A percentile compares a stretch with the other conserved stretches of the same genome.
These are phyloP conservation scores for Aulostomus chinensis DNA, from an alignment of 2,797 vertebrate genomes.

Conservation along the genomic window DNA sequence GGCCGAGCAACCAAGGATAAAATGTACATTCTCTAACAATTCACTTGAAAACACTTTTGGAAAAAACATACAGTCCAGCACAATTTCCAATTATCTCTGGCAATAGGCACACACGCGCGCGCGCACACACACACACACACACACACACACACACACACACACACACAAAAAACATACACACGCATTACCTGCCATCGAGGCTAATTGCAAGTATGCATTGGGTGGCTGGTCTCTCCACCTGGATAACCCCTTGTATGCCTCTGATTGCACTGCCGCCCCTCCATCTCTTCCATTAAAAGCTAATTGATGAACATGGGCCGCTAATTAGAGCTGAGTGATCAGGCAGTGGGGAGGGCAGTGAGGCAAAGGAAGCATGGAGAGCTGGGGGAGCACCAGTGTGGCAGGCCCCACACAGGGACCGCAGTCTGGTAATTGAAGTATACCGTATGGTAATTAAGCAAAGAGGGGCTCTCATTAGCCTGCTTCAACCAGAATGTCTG, in stretches of 20 bases:
- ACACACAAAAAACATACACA: no score
- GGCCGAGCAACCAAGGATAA: slow-evolving; percentile 39
- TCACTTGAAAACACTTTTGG: slow-evolving; percentile 19
- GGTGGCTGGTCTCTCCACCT: slow-evolving; percentile 63
- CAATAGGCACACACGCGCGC: no score
- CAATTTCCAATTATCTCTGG: no score
- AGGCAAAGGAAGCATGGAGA: slow-evolving; percentile 45
- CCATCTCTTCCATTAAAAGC: slow-evolving; percentile 72
- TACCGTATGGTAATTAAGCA: slow-evolving; percentile 77
- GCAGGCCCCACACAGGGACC: slow-evolving; percentile 66
- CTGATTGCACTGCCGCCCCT: slow-evolving; percentile 52
- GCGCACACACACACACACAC: neutral
- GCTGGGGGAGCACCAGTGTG: slow-evolving; percentile 54
- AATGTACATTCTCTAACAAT: slow-evolving; percentile 23
- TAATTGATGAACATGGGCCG: slow-evolving; percentile 79
- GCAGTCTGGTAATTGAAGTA: slow-evolving; percentile 76
- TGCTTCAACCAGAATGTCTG: slow-evolving; percentile 63
- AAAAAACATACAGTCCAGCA: slow-evolving; percentile 20
- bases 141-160: no score
- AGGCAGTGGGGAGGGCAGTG: slow-evolving; percentile 52
- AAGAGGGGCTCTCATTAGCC: slow-evolving; percentile 74
- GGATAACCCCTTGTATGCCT: slow-evolving; percentile 60
- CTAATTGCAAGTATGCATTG: slow-evolving; percentile 64
- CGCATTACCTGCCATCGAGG: no score
- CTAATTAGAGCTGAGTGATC: slow-evolving; percentile 76